A percentile compares a stretch with the other conserved stretches of the same genome.
Evolutionary conservation across 2,888 invertebrate genomes (phyloP).

Genomic region (Carpatolechia fugitivella): DNA sequence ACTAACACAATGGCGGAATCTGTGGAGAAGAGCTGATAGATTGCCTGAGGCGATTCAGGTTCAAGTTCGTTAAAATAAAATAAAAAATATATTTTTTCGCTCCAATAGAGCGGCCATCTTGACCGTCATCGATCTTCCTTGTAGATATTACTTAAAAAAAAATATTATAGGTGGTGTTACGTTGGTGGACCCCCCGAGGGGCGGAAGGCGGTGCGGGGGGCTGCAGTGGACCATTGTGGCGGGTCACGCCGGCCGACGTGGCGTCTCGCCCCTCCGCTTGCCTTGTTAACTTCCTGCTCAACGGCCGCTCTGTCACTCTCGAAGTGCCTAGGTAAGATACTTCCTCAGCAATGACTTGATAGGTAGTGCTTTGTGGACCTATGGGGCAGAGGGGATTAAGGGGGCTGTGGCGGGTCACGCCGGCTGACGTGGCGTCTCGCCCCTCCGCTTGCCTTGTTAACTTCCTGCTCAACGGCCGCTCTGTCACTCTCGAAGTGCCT

Average conservation of each 20-base stretch:
- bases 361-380: conserved; percentile 98
- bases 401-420: conserved; percentile 93
- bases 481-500: conserved; percentile 94
- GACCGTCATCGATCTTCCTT: no score
- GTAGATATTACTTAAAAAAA: not conserved
- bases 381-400: conserved; percentile 89
- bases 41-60: not conserved
- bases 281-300: conserved; percentile 97
- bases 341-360: conserved; percentile 18
- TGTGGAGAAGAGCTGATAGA: no score
- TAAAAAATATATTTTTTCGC: no score
- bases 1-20: no score
- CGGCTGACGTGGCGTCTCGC: conserved; percentile 96
- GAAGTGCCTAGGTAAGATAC: conserved; percentile 86
- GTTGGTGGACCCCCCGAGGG: conserved; percentile 98
- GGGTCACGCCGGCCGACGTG: conserved; percentile 97
- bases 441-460: conserved; percentile 98
- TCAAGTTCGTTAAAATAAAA: no score
- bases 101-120: no score
- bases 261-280: conserved; percentile 98
- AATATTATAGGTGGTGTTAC: conserved; percentile 84
- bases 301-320: conserved; percentile 94
- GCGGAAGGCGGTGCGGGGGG: conserved; percentile 88
- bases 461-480: conserved; percentile 96
- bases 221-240: conserved; percentile 91